phyloP scores from a whole-genome alignment of 2,888 invertebrate species.

The Drosophila hamatofila region DNA sequence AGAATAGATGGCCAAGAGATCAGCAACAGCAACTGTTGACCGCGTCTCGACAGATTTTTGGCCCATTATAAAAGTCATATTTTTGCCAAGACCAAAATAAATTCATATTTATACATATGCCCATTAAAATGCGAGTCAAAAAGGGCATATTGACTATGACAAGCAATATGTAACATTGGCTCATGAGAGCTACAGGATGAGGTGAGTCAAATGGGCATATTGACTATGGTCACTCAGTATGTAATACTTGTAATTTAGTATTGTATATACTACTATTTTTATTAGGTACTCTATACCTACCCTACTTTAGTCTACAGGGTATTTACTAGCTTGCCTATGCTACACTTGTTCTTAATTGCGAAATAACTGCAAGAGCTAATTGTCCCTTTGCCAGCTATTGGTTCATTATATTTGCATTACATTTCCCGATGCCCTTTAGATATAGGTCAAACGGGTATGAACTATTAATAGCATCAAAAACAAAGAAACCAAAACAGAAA shows the following conservation, averaged over 20 bases:
- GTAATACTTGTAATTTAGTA: no score
- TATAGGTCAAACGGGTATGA: constrained; percentile 4
- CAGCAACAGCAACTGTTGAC: constrained; percentile 36
- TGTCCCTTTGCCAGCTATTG: neutral
- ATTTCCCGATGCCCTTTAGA: constrained; percentile 1
- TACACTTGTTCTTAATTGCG: neutral
- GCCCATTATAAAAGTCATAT: constrained; percentile 62
- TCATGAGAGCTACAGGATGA: neutral
- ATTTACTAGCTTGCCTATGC: neutral
- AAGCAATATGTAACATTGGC: neutral
- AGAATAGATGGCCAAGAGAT: constrained; percentile 24
- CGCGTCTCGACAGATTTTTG: constrained; percentile 52
- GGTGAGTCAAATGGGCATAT: neutral
- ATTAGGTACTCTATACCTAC: neutral
- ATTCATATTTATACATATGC: constrained; percentile 15
- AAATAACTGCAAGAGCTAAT: neutral
- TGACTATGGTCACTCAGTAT: no score
- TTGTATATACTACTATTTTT: no score
- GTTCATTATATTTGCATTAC: neutral
- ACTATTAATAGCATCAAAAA: neutral
- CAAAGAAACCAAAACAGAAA: no score
- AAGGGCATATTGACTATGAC: neutral
- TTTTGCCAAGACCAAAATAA: constrained; percentile 68
- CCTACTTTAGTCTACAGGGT: neutral
- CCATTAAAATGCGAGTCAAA: neutral